Evolutionary conservation across 2,113 vertebrate genomes (phyloP).

Genomic region (Cryptotis parvus): DNA sequence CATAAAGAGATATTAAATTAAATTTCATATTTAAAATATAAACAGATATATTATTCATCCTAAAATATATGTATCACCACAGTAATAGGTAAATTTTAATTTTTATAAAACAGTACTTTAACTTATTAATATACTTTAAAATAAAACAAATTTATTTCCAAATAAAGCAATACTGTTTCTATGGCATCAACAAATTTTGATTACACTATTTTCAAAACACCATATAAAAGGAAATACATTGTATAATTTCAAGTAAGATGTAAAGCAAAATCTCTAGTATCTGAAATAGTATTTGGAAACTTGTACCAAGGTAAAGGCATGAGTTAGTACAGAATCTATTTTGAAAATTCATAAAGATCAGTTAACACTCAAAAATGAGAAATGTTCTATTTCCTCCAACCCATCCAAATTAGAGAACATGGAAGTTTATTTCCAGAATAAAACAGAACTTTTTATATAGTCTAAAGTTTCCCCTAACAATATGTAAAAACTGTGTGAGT

Average conservation of each 20-base stretch:
- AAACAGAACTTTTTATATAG: neutral
- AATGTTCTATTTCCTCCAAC: neutral
- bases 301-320: neutral
- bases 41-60: neutral
- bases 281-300: neutral
- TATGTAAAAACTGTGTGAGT: neutral
- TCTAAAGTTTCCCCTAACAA: neutral
- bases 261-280: neutral
- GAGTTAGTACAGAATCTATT: neutral
- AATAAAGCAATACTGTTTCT: neutral
- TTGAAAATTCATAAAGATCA: neutral
- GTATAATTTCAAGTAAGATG: neutral
- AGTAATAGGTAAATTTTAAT: neutral
- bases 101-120: neutral
- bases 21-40: no score
- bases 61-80: neutral
- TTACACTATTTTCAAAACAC: conserved; percentile 6
- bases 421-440: neutral
- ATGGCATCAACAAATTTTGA: neutral
- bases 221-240: neutral
- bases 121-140: neutral
- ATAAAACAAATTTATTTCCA: no score
- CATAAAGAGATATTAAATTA: no score
- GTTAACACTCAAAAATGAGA: neutral
- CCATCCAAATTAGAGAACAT: neutral